These are phyloP conservation scores for Ursus arctos DNA, from an alignment of 2,113 vertebrate species.

Conservation along the genomic window DNA sequence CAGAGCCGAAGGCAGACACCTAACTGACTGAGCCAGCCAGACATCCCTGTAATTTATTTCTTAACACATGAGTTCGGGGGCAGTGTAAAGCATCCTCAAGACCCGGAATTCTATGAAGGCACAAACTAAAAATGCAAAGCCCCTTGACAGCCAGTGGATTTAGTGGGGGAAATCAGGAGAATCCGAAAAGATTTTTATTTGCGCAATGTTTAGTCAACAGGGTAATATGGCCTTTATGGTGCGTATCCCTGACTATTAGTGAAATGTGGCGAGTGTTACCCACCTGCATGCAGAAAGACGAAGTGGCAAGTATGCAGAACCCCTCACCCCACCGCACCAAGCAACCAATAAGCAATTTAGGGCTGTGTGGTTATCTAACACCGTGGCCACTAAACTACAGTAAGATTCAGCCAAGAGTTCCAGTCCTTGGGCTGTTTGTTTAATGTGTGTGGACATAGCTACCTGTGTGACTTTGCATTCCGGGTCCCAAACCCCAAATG, in stretches of 20 bases:
- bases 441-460: neutral
- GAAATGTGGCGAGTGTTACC: neutral
- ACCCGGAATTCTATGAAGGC: neutral
- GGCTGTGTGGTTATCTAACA: neutral
- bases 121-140: constrained; percentile 19
- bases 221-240: neutral
- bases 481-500: neutral
- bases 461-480: neutral
- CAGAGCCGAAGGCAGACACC: neutral
- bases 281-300: neutral
- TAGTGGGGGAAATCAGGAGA: neutral
- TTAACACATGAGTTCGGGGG: neutral
- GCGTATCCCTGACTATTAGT: neutral
- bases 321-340: neutral
- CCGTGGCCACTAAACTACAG: neutral
- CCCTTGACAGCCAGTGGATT: neutral
- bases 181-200: neutral
- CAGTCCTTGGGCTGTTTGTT: neutral
- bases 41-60: neutral
- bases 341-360: neutral
- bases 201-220: neutral
- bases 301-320: neutral
- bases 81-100: neutral
- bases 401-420: neutral
- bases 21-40: neutral